These are phyloP conservation scores for Tragelaphus oryx DNA, from an alignment of 2,797 vertebrate species.

Conservation along the genomic window DNA sequence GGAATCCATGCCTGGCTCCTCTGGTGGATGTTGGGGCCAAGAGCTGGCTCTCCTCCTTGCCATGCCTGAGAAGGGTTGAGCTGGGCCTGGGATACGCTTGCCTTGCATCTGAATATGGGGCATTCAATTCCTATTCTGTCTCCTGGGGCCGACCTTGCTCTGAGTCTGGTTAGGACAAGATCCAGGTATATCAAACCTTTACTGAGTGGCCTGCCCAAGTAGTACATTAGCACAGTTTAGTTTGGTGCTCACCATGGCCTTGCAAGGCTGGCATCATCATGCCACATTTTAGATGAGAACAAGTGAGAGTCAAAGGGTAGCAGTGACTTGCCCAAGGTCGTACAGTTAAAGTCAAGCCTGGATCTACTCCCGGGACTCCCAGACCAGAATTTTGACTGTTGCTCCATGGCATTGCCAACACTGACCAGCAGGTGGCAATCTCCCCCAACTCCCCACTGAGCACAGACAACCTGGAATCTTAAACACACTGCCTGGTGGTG, in stretches of 20 bases:
- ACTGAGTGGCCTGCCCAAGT: background rate
- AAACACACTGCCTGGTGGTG: background rate
- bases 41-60: background rate
- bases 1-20: background rate
- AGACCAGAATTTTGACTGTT: background rate
- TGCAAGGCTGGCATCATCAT: background rate
- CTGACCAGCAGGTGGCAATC: constrained; percentile 58
- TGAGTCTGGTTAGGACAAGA: background rate
- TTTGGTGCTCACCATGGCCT: background rate
- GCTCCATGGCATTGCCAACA: background rate
- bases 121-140: background rate
- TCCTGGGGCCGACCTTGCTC: background rate
- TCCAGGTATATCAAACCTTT: background rate
- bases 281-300: background rate
- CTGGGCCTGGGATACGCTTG: background rate
- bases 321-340: background rate
- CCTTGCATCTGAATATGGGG: background rate
- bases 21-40: background rate
- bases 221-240: background rate
- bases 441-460: background rate
- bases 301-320: background rate
- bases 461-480: background rate
- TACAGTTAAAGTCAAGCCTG: background rate
- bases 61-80: background rate
- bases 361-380: background rate